These are phyloP conservation scores for Pitangus sulphuratus DNA, from an alignment of 2,797 vertebrate species.

Conservation along the genomic window DNA sequence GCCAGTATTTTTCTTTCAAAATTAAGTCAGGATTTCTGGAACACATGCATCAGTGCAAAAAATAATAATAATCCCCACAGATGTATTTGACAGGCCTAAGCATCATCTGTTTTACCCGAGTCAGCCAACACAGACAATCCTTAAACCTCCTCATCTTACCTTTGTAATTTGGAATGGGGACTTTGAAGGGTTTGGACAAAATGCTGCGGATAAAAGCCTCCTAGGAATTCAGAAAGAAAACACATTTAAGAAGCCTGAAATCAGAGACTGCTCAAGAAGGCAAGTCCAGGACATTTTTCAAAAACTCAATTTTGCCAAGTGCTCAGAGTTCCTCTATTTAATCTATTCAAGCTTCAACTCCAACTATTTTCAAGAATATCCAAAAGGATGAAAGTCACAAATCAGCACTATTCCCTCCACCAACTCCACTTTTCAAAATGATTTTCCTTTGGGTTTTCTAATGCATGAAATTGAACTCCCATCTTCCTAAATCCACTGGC, in stretches of 20 bases:
- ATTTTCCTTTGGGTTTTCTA: not conserved
- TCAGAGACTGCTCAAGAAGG: not conserved
- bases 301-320: not conserved
- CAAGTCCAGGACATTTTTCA: not conserved
- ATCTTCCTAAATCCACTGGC: not conserved
- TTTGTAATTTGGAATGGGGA: slow-evolving; percentile 95
- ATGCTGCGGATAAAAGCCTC: slow-evolving; percentile 95
- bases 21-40: slow-evolving; percentile 37
- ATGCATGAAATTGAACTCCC: not conserved
- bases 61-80: slow-evolving; percentile 30
- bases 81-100: slow-evolving; percentile 15
- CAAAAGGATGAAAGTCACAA: not conserved
- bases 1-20: slow-evolving; percentile 10
- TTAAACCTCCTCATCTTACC: slow-evolving; percentile 78
- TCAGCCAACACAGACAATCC: not conserved
- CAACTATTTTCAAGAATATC: not conserved
- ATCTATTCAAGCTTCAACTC: not conserved
- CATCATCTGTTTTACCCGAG: not conserved
- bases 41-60: not conserved
- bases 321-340: not conserved
- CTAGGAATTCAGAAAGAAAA: slow-evolving; percentile 76
- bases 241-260: not conserved
- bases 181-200: slow-evolving; percentile 95
- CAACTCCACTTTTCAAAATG: not conserved
- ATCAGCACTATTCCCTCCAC: not conserved